A percentile compares a stretch with the other conserved stretches of the same genome.
Evolutionary conservation across 2,888 invertebrate species (phyloP).

Genomic region (Pegoplata infirma): DNA sequence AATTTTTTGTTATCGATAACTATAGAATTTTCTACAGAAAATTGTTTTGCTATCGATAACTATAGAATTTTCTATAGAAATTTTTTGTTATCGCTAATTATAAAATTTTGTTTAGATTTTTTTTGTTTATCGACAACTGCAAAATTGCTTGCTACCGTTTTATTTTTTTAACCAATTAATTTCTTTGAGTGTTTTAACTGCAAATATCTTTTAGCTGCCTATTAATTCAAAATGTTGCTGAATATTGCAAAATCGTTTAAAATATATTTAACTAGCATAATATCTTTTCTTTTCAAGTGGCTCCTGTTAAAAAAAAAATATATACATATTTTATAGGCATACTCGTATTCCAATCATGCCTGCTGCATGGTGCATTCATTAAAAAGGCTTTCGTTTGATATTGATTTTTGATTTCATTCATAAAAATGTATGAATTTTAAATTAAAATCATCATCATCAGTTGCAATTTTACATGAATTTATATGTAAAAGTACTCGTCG

Average conservation of each 20-base stretch:
- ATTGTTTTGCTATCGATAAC: too few relatives aligned
- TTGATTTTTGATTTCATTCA: constrained; percentile 46
- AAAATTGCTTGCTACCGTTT: too few relatives aligned
- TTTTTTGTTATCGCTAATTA: too few relatives aligned
- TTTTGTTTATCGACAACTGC: too few relatives aligned
- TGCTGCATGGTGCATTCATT: neutral
- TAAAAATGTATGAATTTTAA: constrained; percentile 53
- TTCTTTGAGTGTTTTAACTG: too few relatives aligned
- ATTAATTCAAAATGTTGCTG: neutral
- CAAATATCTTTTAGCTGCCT: too few relatives aligned
- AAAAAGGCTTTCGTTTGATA: constrained; percentile 5
- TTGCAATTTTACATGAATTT: neutral
- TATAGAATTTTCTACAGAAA: too few relatives aligned
- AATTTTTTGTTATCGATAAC: too few relatives aligned
- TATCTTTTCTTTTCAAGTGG: neutral
- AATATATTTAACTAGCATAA: neutral
- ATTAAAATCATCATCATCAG: constrained; percentile 26
- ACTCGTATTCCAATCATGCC: neutral
- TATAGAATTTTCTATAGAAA: too few relatives aligned
- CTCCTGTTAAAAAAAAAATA: constrained; percentile 8
- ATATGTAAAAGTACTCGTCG: neutral
- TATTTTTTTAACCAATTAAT: too few relatives aligned
- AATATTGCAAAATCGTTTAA: constrained; percentile 50
- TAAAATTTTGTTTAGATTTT: too few relatives aligned
- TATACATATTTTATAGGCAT: neutral